Percentiles rank a stretch among this genome's conserved stretches.
These are phyloP conservation scores for Drosophila setifemur DNA, from an alignment of 1,140 invertebrate genomes.

Conservation along the genomic window DNA sequence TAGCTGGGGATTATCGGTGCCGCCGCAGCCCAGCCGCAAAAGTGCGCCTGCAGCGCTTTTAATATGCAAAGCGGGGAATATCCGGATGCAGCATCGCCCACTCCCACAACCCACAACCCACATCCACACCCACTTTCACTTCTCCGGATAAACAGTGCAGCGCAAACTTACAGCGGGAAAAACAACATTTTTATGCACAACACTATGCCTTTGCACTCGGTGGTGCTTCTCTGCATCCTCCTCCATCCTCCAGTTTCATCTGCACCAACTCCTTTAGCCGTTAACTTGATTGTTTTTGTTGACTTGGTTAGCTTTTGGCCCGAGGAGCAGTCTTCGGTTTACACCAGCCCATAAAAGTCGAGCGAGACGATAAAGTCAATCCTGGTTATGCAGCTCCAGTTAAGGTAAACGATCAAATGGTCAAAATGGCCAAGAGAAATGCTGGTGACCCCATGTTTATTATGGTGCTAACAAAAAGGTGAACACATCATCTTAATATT, in stretches of 20 bases:
- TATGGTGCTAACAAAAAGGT: too few relatives aligned
- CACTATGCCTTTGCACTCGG: slow-evolving; percentile 28
- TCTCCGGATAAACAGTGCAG: slow-evolving; percentile 9
- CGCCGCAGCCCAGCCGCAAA: slow-evolving; percentile 31
- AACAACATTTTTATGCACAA: slow-evolving; percentile 49
- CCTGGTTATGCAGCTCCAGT: slow-evolving; percentile 29
- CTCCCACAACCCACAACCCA: neutral
- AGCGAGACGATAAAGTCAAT: slow-evolving; percentile 38
- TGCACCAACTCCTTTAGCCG: slow-evolving; percentile 1
- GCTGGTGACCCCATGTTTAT: too few relatives aligned
- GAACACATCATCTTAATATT: too few relatives aligned
- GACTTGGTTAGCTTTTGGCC: slow-evolving; percentile 35
- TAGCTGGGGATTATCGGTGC: slow-evolving; percentile 56
- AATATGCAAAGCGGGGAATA: slow-evolving; percentile 47
- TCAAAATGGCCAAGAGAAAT: slow-evolving; percentile 12
- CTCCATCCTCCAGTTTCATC: neutral
- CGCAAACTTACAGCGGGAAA: slow-evolving; percentile 29
- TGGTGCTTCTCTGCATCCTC: neutral
- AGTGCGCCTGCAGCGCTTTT: slow-evolving; percentile 49
- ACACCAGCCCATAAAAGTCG: slow-evolving; percentile 38
- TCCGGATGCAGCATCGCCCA: slow-evolving; percentile 19
- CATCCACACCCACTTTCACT: neutral
- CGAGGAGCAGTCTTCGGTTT: slow-evolving; percentile 18
- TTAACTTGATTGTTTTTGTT: slow-evolving; percentile 28
- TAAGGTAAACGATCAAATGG: slow-evolving; percentile 27